Base-by-base conservation (phyloP, 2,113 vertebrate genomes). In the Pleuronectes platessa region DNA sequence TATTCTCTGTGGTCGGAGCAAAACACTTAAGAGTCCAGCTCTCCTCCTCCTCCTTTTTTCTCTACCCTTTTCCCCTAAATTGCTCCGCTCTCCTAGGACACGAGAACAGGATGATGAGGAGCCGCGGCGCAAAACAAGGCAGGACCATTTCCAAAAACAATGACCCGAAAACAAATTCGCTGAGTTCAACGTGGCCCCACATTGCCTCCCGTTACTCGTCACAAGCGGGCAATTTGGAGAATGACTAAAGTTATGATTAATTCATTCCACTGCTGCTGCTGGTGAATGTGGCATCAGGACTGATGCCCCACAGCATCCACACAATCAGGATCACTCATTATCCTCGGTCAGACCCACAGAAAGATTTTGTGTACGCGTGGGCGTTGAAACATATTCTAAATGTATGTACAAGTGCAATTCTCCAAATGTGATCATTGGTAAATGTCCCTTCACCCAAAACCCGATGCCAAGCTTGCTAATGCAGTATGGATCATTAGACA, bases 401-500 rank as follows among this genome's bases (percentile, higher is more conserved):
- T 75, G 59, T 76, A 74, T 47, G 54, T 42, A 51, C 55, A 40
- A 21, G 26, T 56, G 70, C 72, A 47, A 74, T 71, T 65, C 31
- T 13, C 70, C 61, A 49, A 73, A 79, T 82, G 68, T 62, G n/a
- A 76, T 86, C 82, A 2, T 69, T 53, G 26, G 45, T 83, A 56
- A 9, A 0, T 63, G 71, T 81, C 45, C 61, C 45, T 78, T 78
- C 78, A 82, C 56, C 65, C 71, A 15, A 31, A 81, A 85, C 42
- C 49, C 65, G 80, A 78, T 83, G 74, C 67, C 59, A 71, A 69
- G 75, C 73, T 76, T 21, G 76, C 85, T 79, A 82, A 87, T 88
- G 81, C 51, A 63, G 74, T 68, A 91, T 67, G 82, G 83, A 87
- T 89, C 90, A 90, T 88, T 90, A 86, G 62, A 89, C 79, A 82